Evolutionary conservation across 2,797 vertebrate species (phyloP).

Genomic region (Buceros bicornis): DNA sequence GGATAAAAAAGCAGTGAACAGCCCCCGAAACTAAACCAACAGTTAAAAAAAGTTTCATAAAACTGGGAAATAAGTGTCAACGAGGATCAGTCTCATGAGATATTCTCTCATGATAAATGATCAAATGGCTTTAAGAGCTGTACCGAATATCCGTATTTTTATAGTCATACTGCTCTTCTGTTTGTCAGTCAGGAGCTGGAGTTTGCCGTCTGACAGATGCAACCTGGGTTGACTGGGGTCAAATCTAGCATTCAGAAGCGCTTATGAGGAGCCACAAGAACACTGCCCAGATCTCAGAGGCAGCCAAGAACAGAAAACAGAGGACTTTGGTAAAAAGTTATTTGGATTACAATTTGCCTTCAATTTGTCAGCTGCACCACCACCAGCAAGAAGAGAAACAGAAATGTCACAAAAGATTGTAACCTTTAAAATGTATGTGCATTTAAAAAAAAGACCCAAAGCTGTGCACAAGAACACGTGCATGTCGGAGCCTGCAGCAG

Average conservation of each 20-base stretch:
- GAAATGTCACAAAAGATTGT: conserved; percentile 38
- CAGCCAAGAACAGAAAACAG: not conserved
- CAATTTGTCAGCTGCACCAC: not conserved
- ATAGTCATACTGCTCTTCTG: not conserved
- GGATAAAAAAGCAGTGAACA: not conserved
- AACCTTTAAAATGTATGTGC: conserved; percentile 46
- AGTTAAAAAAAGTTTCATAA: not conserved
- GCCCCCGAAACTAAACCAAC: not conserved
- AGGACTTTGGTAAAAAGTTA: not conserved
- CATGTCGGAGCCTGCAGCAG: not conserved
- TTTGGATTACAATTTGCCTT: not conserved
- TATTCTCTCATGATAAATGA: not conserved
- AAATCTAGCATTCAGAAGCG: not conserved
- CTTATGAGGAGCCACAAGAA: not conserved
- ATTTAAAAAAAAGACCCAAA: not conserved
- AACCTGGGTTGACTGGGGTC: not conserved
- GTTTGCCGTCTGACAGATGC: not conserved
- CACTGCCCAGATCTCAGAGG: not conserved
- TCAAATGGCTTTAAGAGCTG: not conserved
- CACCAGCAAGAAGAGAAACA: not conserved
- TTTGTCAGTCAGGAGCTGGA: not conserved
- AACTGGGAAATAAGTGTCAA: not conserved
- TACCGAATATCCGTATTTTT: not conserved
- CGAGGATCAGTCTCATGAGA: not conserved
- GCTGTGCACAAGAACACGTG: not conserved